Evolutionary conservation across 2,888 invertebrate genomes (phyloP), one percentile per base, ranked within the genome.

Genomic region (Microdon myrmicae): DNA sequence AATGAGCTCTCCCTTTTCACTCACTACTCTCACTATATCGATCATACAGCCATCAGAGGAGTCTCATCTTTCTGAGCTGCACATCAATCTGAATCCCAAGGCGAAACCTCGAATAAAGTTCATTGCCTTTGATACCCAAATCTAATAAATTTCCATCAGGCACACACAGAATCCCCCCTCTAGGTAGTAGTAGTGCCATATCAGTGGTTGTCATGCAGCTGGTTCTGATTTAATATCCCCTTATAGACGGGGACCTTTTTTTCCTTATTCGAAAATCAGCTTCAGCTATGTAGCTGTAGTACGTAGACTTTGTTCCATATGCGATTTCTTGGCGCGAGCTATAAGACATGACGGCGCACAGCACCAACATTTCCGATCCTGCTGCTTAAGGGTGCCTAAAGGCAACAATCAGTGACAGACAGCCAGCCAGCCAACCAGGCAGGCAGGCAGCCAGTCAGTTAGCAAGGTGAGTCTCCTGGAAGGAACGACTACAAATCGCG

Each of bases 111-210:
- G n/a, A 41, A 44, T 58, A 49, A 49, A 61, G 60, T 61, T 61
- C 60, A 61, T 61, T 64, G 64, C 58, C 58, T 64, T n/a, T 47
- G 58, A 64, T 58, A 64, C 64, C 58, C 64, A 64, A n/a, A n/a
- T 64, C 64, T 43, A 64, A 64, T 64, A 64, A 64, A 64, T 64
- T 64, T 64, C 34, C 58, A 47, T 38, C 45, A 26, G 28, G 23
- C 39, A 35, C 28, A 20, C 43, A 43, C 7, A 10, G 51, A 51
- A 45, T 60, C 43, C 49, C 34, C 35, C 7, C 10, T 8, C n/a
- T n/a, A n/a, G n/a, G n/a, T n/a, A n/a, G n/a, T n/a, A n/a, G n/a
- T n/a, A n/a, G n/a, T n/a, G n/a, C n/a, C n/a, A n/a, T 32, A n/a
- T 13, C 28, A 12, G 8, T 54, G 26, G 25, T 29, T 29, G 12